Base-by-base conservation (phyloP, 2,888 invertebrate genomes). In the Aradus depressus region DNA sequence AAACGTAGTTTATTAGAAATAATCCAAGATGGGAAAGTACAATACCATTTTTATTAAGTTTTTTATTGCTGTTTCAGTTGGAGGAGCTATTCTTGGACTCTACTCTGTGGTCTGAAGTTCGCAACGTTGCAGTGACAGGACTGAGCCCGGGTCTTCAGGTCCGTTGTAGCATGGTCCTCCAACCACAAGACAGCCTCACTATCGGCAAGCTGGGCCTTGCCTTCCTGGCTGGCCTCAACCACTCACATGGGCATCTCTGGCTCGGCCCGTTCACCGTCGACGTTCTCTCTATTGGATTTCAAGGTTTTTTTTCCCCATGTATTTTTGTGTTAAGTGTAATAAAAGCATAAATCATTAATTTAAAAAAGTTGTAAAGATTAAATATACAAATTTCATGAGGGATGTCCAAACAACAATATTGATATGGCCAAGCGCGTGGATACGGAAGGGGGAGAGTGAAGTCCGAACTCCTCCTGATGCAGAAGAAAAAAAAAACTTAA, bases 211-310 rank as follows among this genome's bases (percentile, higher is more conserved):
- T 65, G 12, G 66, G 65, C 2, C 58, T 65, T n/a, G 64, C 63
- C 16, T 66, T 67, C 52, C 58, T 66, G 4, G 60, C 61, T 31
- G 65, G 65, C 4, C 60, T 67, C n/a, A 57, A 59, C 32, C 62
- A 63, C 42, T 61, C 60, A 19, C 64, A 64, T 34, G 63, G 63
- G 2, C 62, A 63, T 37, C 61, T 63, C 19, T 63, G 63, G 61
- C 59, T 66, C 16, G 67, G 65, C 31, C 60, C 62, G 35, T 65
- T 61, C 51, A 59, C 61, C 31, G 60, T 67, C 18, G 65, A 67
- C 56, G 61, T 66, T 12, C 64, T 63, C 51, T 64, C 66, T 8
- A 65, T 67, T 48, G 61, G 61, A 39, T 66, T 66, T 55, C 56
- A 60, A 57, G 58, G 61, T 61, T 51, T 48, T 41, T 45, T 26